Evolutionary conservation across 2,113 vertebrate species (phyloP), one percentile per base, ranked within the genome.

Genomic region (Columbina picui): DNA sequence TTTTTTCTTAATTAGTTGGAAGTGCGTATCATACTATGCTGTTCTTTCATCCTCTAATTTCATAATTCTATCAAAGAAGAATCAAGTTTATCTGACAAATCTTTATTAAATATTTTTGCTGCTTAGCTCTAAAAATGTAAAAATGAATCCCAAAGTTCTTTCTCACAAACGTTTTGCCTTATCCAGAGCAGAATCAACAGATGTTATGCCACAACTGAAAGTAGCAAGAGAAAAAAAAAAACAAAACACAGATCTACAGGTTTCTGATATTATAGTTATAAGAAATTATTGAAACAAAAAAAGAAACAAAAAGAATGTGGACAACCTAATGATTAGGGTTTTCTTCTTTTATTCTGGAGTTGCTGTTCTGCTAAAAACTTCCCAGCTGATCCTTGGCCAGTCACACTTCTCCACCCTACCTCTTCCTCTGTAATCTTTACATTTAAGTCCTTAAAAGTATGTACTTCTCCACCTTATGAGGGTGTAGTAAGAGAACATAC

Each of bases 1-100:
- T 71, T 86, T 96, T 96, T 81, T 36, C 36, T 39, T 95, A 80
- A 94, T 91, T 84, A 95, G 94, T 61, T 94, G 50, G 43, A 95
- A 94, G 84, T 20, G 29, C 12, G 10, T 75, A 89, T 60, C 32
- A 25, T 87, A 78, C 84, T 77, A 75, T 39, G 47, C 6, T 87
- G 90, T 80, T 69, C 41, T 86, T 92, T 94, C 55, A 85, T 57
- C 45, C 6, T 77, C 32, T 90, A 75, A 89, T 92, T 94, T 90
- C 87, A 64, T 57, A 94, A 80, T 91, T 87, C 10, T 92, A 80
- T 83, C 76, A 81, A 89, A 94, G 61, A 89, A 87, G 39, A 87
- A 94, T 95, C 59, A 92, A 59, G 34, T 82, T 82, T 93, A 65
- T 80, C 60, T 70, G 50, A 30, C 10, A 84, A 77, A 61, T 80